Percentiles rank a stretch among this genome's conserved stretches.
These are phyloP conservation scores for Felis chaus DNA, from an alignment of 2,113 vertebrate species.

Conservation along the genomic window DNA sequence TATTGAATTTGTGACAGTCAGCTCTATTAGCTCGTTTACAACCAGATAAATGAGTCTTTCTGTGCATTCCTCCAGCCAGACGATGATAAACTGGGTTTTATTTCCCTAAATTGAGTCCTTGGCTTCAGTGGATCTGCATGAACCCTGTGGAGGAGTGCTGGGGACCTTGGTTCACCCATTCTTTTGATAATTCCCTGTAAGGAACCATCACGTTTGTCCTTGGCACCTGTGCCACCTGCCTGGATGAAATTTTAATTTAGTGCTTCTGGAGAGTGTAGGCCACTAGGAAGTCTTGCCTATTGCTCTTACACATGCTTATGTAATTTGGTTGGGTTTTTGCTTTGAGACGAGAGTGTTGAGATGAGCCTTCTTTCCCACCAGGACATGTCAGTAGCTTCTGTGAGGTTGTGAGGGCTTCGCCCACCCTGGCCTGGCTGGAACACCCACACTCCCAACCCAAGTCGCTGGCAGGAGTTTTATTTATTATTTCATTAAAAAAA, in stretches of 20 bases:
- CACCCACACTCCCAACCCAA: fast-evolving
- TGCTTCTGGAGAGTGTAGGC: not conserved
- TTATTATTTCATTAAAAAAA: not conserved
- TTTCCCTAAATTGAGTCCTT: constrained; percentile 26
- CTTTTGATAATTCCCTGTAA: not conserved
- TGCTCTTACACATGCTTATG: not conserved
- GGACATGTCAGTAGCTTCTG: not conserved
- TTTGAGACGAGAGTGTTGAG: not conserved
- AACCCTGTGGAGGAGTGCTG: fast-evolving
- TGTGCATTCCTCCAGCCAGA: not conserved
- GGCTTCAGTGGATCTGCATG: not conserved
- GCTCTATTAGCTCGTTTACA: not conserved
- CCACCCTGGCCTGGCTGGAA: not conserved
- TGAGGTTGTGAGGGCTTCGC: not conserved
- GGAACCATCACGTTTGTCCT: not conserved
- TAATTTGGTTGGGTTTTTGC: not conserved
- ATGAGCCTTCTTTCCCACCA: not conserved
- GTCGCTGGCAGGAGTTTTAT: not conserved
- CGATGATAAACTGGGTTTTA: not conserved
- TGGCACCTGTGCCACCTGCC: not conserved
- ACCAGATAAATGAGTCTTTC: not conserved
- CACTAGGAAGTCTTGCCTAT: not conserved
- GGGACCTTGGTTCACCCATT: not conserved
- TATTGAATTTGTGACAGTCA: not conserved
- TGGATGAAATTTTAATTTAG: not conserved